Conservation (phyloP, 1,140 invertebrate genomes). For the Parasteatoda tepidariorum region DNA sequence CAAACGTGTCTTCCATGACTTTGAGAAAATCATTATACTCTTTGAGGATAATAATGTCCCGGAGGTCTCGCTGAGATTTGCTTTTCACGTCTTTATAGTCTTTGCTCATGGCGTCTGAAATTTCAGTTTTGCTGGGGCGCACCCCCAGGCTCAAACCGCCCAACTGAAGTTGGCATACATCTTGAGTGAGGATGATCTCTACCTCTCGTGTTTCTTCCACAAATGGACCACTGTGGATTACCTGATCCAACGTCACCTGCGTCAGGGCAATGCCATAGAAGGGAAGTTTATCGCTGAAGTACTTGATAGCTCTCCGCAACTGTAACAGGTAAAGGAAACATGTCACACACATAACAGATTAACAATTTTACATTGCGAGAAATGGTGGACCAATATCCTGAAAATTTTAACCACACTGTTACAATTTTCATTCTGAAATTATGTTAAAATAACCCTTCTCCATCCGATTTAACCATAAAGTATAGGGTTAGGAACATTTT, state of each 20-base stretch:
- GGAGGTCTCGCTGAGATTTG: conserved; percentile 70
- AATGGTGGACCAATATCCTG: too few species aligned
- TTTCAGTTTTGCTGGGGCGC: conserved; percentile 70
- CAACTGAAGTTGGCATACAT: conserved; percentile 74
- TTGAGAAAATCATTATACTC: conserved; percentile 74
- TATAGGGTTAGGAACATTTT: too few species aligned
- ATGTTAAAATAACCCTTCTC: too few species aligned
- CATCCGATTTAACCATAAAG: too few species aligned
- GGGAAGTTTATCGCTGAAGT: conserved; percentile 75
- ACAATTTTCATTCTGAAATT: too few species aligned
- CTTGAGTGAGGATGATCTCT: conserved; percentile 73
- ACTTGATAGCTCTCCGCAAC: conserved; percentile 69
- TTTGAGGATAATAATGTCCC: conserved; percentile 77
- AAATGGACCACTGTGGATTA: conserved; percentile 71
- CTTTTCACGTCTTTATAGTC: conserved; percentile 69
- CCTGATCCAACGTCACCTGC: conserved; percentile 76
- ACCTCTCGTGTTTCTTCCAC: conserved; percentile 72
- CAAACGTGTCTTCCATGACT: conserved; percentile 5
- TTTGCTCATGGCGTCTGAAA: conserved; percentile 73
- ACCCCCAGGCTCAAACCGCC: conserved; percentile 73
- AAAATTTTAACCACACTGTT: too few species aligned
- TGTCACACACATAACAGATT: too few species aligned
- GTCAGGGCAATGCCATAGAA: conserved; percentile 77
- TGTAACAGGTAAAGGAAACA: conserved; percentile 27
- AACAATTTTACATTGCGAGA: too few species aligned